Conservation (phyloP, 2,888 invertebrate species). For the Sturmia bella region DNA sequence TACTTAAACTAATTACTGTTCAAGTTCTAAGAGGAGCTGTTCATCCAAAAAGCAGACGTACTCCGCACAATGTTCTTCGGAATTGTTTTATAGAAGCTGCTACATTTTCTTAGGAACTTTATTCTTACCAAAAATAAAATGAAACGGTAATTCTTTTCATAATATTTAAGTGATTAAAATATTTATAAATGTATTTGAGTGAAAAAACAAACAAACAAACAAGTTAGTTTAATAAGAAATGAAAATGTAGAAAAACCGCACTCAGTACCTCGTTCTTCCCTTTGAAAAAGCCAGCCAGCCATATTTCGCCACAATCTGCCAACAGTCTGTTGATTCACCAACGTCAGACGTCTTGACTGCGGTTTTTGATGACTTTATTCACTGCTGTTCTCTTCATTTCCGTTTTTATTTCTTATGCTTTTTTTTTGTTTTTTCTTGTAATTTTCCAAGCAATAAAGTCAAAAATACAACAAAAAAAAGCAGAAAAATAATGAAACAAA, state of each 20-base stretch:
- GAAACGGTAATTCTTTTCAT: too few species aligned
- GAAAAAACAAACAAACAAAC: neutral
- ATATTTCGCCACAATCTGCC: slow-evolving; percentile 60
- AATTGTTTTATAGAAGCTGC: too few species aligned
- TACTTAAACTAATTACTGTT: too few species aligned
- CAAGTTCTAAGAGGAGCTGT: too few species aligned
- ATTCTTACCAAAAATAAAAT: too few species aligned
- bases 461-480: slow-evolving; percentile 17
- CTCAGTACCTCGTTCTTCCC: neutral
- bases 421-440: neutral
- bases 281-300: slow-evolving; percentile 45
- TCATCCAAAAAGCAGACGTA: too few species aligned
- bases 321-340: slow-evolving; percentile 65
- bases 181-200: neutral
- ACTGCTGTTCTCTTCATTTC: slow-evolving; percentile 29
- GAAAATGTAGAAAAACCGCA: neutral
- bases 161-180: neutral
- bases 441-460: slow-evolving; percentile 46
- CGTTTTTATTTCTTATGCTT: slow-evolving; percentile 13
- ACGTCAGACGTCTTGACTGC: slow-evolving; percentile 64
- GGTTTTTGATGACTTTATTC: slow-evolving; percentile 63
- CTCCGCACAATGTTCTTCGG: too few species aligned
- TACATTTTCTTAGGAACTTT: too few species aligned
- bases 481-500: slow-evolving; percentile 27
- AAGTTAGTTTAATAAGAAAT: too few species aligned